Conservation (phyloP, 2,113 vertebrate species). For the Delphinapterus leucas region DNA sequence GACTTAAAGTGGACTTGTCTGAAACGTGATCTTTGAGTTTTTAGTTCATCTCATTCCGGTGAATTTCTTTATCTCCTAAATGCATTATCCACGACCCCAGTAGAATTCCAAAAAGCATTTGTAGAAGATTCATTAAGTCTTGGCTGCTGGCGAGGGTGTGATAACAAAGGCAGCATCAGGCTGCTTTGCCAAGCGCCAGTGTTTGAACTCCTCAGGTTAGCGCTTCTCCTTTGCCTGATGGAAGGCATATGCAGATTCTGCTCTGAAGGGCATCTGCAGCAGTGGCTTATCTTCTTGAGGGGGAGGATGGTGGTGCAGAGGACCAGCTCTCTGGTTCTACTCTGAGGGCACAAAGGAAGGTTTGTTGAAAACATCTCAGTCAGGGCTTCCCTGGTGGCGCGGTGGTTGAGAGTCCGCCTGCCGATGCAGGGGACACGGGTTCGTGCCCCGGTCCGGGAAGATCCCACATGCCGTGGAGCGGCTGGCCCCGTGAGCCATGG, state of each 20-base stretch:
- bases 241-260: background rate
- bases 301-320: background rate
- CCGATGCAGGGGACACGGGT: too few relatives aligned
- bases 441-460: too few relatives aligned
- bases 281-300: accelerated
- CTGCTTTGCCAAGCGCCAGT: accelerated
- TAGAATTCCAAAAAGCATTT: background rate
- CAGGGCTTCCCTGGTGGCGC: too few relatives aligned
- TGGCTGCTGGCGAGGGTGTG: background rate
- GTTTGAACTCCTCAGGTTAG: background rate
- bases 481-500: too few relatives aligned
- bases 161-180: background rate
- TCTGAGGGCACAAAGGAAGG: background rate
- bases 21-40: background rate
- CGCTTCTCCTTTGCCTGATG: background rate
- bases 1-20: background rate
- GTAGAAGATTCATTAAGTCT: background rate
- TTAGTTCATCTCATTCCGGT: background rate
- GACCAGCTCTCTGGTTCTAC: background rate
- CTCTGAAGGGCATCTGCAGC: background rate
- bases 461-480: too few relatives aligned
- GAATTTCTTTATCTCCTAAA: slow-evolving; percentile 40
- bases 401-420: too few relatives aligned
- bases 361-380: background rate
- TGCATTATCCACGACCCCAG: background rate